Percentiles rank a stretch among this genome's conserved stretches.
Conservation (phyloP, 2,888 invertebrate genomes). For the Aphodius granarius region DNA sequence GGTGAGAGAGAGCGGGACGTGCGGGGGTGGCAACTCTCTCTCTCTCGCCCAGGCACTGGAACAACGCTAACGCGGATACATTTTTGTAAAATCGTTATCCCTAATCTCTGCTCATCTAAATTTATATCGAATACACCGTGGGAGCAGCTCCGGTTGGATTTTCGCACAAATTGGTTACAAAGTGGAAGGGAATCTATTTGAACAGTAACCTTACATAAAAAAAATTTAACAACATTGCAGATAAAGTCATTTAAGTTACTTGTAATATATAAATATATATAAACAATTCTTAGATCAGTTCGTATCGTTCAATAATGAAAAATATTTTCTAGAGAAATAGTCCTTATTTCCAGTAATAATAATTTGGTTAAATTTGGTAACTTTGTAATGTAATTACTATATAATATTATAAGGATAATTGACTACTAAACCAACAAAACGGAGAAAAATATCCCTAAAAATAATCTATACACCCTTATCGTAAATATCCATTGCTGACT, state of each 20-base stretch:
- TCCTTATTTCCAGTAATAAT: no score
- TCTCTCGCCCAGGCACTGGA: conserved; percentile 22
- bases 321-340: no score
- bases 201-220: neutral
- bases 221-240: no score
- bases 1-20: neutral
- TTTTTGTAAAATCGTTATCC: conserved; percentile 40
- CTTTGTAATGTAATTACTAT: no score
- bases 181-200: neutral
- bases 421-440: neutral
- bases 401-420: neutral
- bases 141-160: conserved; percentile 1
- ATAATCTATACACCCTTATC: neutral
- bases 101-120: conserved; percentile 30
- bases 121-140: conserved; percentile 26
- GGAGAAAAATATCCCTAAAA: neutral
- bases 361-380: no score
- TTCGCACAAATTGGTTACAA: neutral
- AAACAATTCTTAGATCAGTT: no score
- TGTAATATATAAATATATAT: no score
- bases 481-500: neutral
- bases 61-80: conserved; percentile 40
- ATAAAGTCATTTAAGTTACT: no score
- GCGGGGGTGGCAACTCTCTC: conserved; percentile 6
- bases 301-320: no score